Evolutionary conservation across 1,140 invertebrate genomes (phyloP).

Genomic region (Drosophila varians): DNA sequence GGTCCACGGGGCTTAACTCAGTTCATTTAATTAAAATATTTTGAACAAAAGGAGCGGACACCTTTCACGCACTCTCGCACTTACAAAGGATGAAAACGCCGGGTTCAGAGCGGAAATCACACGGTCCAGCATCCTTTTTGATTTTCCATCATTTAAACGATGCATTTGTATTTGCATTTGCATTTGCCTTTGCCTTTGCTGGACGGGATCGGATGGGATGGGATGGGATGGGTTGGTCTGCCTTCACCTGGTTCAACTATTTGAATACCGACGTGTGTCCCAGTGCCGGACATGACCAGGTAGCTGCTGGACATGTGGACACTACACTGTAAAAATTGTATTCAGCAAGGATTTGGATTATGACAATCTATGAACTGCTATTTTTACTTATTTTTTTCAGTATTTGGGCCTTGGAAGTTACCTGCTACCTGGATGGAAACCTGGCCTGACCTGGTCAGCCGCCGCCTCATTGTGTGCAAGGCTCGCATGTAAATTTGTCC

Average conservation of each 20-base stretch:
- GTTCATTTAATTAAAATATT: conserved; percentile 50
- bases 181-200: conserved; percentile 20
- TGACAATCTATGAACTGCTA: neutral
- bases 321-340: conserved; percentile 5
- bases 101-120: conserved; percentile 70
- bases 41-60: conserved; percentile 41
- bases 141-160: conserved; percentile 64
- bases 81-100: conserved; percentile 58
- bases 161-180: conserved; percentile 37
- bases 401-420: conserved; percentile 2
- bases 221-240: conserved; percentile 3
- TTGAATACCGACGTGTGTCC: conserved; percentile 72
- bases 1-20: conserved; percentile 42
- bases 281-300: conserved; percentile 40
- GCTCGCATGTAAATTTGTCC: conserved; percentile 76
- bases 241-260: conserved; percentile 46
- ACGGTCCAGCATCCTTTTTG: conserved; percentile 58
- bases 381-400: neutral
- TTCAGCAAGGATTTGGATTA: no score
- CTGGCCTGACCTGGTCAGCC: conserved; percentile 6
- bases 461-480: conserved; percentile 62
- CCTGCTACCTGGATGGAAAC: conserved; percentile 27
- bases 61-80: conserved; percentile 38
- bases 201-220: no score
- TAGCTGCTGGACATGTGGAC: conserved; percentile 1